These are phyloP conservation scores for Dermatemys mawii DNA, from an alignment of 2,113 vertebrate species.

Conservation along the genomic window DNA sequence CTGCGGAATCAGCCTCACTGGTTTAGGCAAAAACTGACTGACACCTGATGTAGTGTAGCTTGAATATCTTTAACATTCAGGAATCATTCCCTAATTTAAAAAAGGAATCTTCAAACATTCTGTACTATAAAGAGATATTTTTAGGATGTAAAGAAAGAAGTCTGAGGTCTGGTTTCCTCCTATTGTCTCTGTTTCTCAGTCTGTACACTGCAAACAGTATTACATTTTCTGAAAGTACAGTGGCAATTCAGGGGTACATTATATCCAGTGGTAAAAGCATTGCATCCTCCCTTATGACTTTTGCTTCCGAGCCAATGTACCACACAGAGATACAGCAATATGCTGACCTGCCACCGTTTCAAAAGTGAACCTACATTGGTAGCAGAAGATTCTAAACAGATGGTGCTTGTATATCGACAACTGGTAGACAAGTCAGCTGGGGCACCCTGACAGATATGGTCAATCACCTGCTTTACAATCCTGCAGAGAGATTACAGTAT, in stretches of 20 bases:
- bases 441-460: neutral
- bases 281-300: neutral
- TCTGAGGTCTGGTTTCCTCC: neutral
- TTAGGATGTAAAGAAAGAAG: neutral
- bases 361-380: neutral
- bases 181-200: neutral
- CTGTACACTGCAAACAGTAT: fast-evolving
- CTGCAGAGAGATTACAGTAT: neutral
- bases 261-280: neutral
- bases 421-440: neutral
- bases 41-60: neutral
- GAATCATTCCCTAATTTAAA: neutral
- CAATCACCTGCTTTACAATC: neutral
- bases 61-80: neutral
- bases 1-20: neutral
- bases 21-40: neutral
- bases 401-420: slow-evolving; percentile 52
- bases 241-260: neutral
- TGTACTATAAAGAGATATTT: neutral
- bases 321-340: neutral
- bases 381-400: slow-evolving; percentile 55
- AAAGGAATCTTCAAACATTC: neutral
- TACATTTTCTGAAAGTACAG: neutral
- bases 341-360: fast-evolving
- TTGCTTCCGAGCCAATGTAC: neutral